Evolutionary conservation across 2,797 vertebrate species (phyloP), one percentile per base, ranked within the genome.

Genomic region (Tragopan temminckii): DNA sequence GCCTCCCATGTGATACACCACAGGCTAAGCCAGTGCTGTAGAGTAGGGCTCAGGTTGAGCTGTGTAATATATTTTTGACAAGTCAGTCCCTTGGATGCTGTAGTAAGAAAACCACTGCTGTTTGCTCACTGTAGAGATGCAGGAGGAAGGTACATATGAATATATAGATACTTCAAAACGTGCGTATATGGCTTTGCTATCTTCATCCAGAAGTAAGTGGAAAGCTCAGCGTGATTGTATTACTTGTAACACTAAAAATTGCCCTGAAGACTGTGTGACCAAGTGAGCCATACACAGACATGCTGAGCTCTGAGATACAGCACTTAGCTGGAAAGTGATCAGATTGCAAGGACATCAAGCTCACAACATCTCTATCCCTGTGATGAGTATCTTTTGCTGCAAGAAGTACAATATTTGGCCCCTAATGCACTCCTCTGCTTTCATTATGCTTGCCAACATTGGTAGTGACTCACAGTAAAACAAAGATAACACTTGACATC

Each of bases 391-490:
- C 70, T 90, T 88, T 85, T 83, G 55, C 72, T 57, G 7, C 43
- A 83, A 76, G 40, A 75, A 77, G 24, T 62, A 85, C 40, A 91
- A 61, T 84, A 95, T 70, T 94, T 85, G 45, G 40, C 81, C 85
- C 68, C 84, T 87, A 68, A 91, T 82, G 31, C 70, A 81, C 90
- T 91, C 80, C 85, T 94, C 71, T 87, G 78, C 57, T 87, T 86
- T 87, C 71, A 38, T 77, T 64, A 71, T 42, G 78, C 88, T 91
- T 95, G 85, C 83, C 94, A 94, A 82, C 71, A 62, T 3, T 61
- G 85, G 67, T n/a, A 81, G 75, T 94, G 93, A 94, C 80, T 96
- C 88, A 91, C 42, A 50, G 58, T 59, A 91, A 91, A 96, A 90
- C 83, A 94, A 96, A 94, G 58, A 76, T 91, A 87, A 67, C 80